phyloP scores from a whole-genome alignment of 2,113 vertebrate genomes.

The Pangasianodon hypophthalmus region DNA sequence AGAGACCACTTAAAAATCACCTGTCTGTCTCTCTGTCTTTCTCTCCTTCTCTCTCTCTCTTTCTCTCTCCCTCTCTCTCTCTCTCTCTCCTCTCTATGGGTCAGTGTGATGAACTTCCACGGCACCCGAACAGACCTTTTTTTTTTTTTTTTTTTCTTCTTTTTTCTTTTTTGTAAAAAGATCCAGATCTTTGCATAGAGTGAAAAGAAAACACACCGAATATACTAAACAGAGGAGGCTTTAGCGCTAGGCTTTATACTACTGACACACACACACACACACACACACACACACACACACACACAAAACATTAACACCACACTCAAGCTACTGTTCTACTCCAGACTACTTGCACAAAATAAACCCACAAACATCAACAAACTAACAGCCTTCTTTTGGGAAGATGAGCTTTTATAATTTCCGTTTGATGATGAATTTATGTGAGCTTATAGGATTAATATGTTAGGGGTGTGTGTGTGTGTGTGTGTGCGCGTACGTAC shows the following conservation, averaged over 20 bases:
- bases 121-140: slow-evolving; percentile 54
- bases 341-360: slow-evolving; percentile 73
- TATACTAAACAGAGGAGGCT: slow-evolving; percentile 62
- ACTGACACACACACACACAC: slow-evolving; percentile 71
- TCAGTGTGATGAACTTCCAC: slow-evolving; percentile 35
- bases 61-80: neutral
- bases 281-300: slow-evolving; percentile 1
- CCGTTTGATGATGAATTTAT: slow-evolving; percentile 57
- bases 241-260: slow-evolving; percentile 79
- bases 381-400: slow-evolving; percentile 66
- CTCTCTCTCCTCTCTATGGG: neutral
- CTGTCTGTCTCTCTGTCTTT: neutral
- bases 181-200: slow-evolving; percentile 62
- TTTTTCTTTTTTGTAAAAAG: slow-evolving; percentile 44
- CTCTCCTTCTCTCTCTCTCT: neutral
- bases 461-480: neutral
- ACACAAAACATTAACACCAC: slow-evolving; percentile 62
- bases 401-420: slow-evolving; percentile 66
- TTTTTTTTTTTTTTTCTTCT: neutral
- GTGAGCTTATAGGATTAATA: neutral
- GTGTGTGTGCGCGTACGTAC: slow-evolving; percentile 24
- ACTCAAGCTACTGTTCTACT: slow-evolving; percentile 71
- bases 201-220: slow-evolving; percentile 50
- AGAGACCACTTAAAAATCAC: slow-evolving; percentile 86
- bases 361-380: slow-evolving; percentile 59